Conservation (phyloP, 2,888 invertebrate genomes). For the Gryllus longicercus region DNA sequence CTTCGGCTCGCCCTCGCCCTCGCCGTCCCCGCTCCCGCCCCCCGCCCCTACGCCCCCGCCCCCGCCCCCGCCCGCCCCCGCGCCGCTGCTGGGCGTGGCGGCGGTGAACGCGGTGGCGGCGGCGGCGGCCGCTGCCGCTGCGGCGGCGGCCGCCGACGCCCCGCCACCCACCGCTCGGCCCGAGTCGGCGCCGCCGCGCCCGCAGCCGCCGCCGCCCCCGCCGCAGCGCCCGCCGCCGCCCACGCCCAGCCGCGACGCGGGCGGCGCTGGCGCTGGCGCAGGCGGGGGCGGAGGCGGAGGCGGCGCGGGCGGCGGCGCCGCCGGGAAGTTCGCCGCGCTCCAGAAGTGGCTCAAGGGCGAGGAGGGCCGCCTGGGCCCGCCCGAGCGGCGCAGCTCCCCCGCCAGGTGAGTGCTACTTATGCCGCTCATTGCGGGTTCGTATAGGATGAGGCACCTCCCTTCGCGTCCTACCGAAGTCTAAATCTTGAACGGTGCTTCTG, state of each 20-base stretch:
- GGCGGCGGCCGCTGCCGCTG: slow-evolving; percentile 20
- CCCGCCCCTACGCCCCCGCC: neutral
- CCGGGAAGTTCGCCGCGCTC: slow-evolving; percentile 51
- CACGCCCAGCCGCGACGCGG: too few relatives aligned
- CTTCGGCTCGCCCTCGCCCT: slow-evolving; percentile 44
- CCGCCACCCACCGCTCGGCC: too few relatives aligned
- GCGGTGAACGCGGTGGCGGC: neutral
- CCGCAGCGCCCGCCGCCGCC: too few relatives aligned
- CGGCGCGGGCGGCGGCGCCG: slow-evolving; percentile 41
- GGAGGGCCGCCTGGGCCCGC: slow-evolving; percentile 42
- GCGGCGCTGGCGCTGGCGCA: too few relatives aligned
- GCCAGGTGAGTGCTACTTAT: slow-evolving; percentile 38
- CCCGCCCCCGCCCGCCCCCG: neutral
- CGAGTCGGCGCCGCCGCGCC: too few relatives aligned
- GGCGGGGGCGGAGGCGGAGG: neutral
- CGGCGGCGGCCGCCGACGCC: slow-evolving; percentile 47
- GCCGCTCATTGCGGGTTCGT: neutral
- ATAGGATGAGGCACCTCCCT: neutral
- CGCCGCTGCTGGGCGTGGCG: neutral
- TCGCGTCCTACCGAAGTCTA: too few relatives aligned
- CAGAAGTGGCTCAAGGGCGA: slow-evolving; percentile 59
- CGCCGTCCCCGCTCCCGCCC: too few relatives aligned
- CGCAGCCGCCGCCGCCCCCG: too few relatives aligned
- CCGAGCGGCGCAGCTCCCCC: slow-evolving; percentile 40
- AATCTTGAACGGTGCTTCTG: too few relatives aligned